Evolutionary conservation across 2,888 invertebrate species (phyloP).

Genomic region (Sicus ferrugineus): DNA sequence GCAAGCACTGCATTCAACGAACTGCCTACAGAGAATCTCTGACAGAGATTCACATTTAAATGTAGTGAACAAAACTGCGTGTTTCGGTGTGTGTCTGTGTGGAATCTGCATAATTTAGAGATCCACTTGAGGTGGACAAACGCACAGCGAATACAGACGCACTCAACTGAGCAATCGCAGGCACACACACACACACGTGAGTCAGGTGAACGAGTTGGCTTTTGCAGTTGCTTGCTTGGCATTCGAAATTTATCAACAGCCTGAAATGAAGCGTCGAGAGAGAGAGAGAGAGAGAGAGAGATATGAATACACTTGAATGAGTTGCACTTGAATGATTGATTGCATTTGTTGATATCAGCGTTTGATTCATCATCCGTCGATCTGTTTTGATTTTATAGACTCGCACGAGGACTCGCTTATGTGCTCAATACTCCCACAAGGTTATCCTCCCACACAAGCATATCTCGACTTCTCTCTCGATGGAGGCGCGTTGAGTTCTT

Average conservation of each 20-base stretch:
- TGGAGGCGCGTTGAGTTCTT: neutral
- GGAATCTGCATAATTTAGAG: slow-evolving; percentile 57
- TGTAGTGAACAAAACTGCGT: neutral
- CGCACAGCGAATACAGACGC: neutral
- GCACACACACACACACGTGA: neutral
- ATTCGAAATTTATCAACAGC: slow-evolving; percentile 20
- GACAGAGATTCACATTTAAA: neutral
- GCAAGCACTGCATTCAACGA: too few relatives aligned
- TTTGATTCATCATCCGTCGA: too few relatives aligned
- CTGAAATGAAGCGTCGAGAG: slow-evolving; percentile 19
- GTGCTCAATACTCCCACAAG: neutral
- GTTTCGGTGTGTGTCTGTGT: neutral
- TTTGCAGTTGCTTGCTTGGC: slow-evolving; percentile 1
- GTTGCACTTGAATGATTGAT: too few relatives aligned
- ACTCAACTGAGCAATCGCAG: neutral
- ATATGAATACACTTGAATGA: too few relatives aligned
- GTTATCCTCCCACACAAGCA: neutral
- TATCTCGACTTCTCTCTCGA: neutral
- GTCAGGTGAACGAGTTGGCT: neutral
- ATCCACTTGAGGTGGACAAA: slow-evolving; percentile 7
- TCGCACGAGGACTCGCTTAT: neutral
- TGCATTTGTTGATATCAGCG: too few relatives aligned
- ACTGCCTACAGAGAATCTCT: neutral
- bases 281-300: too few relatives aligned
- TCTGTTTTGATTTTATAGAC: too few relatives aligned